A percentile compares a stretch with the other conserved stretches of the same genome.
phyloP scores from a whole-genome alignment of 2,888 invertebrate species.

The Sepiola atlantica region DNA sequence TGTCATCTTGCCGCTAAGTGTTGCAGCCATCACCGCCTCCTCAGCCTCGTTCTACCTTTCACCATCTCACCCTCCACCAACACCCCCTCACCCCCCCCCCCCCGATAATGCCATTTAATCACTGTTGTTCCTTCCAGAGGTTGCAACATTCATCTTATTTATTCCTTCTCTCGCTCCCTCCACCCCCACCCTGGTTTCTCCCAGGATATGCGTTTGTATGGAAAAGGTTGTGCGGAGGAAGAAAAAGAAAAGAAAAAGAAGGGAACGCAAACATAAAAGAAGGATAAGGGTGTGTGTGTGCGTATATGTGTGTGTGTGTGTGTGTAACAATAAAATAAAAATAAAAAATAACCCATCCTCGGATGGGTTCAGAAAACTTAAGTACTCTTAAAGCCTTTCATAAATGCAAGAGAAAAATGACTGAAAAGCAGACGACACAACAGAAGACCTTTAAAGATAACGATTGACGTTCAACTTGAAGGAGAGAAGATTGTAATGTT shows the following conservation, averaged over 20 bases:
- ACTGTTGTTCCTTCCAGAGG: conserved; percentile 6
- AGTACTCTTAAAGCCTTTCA: too few species aligned
- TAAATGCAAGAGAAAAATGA: too few species aligned
- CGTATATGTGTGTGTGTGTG: not conserved
- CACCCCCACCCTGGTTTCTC: not conserved
- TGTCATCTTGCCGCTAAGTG: not conserved
- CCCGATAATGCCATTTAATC: not conserved
- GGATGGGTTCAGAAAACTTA: too few species aligned
- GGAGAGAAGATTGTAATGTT: too few species aligned
- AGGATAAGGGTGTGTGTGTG: not conserved
- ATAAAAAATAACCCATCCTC: too few species aligned
- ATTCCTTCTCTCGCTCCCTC: not conserved
- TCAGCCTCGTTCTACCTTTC: not conserved
- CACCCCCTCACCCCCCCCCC: not conserved
- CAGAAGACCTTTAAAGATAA: too few species aligned
- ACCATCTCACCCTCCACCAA: not conserved
- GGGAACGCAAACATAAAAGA: not conserved
- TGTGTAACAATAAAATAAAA: not conserved
- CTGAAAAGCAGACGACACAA: too few species aligned
- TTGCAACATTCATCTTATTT: not conserved
- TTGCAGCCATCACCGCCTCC: not conserved
- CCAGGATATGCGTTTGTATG: not conserved
- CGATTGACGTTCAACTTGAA: too few species aligned
- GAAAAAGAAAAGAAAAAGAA: not conserved
- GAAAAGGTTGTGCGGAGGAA: not conserved